Evolutionary conservation across 2,888 invertebrate species (phyloP), one percentile per base, ranked within the genome.

Genomic region (Tineola bisselliella): DNA sequence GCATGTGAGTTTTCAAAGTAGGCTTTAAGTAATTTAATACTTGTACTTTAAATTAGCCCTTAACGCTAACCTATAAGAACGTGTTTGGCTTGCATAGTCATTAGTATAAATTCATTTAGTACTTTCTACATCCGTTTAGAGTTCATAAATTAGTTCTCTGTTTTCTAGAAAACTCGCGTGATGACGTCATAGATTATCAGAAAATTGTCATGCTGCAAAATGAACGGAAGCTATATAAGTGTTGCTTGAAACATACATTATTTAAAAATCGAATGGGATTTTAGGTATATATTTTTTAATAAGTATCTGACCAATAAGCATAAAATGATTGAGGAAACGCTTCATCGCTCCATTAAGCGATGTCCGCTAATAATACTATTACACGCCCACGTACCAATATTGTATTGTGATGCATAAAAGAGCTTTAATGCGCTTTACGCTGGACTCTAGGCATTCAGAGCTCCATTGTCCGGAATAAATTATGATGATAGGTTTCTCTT

Each of bases 381-480:
- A 48, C 5, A 48, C 15, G 48, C 48, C 48, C 48, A 48, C 48
- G 18, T 5, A 18, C 10, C 48, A 17, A 18, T 48, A 17, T 18
- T 48, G 15, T 48, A 48, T 48, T 15, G 48, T 15, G 15, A 48
- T 15, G 15, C 15, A 17, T 48, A 18, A 48, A 48, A n/a, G 44
- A 25, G 12, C 13, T n/a, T 13, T 12, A 44, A 44, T n/a, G 48
- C 48, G 48, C 48, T 48, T 48, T 48, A 8, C 18, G 17, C 5
- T 48, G 48, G 48, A 48, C 48, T n/a, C 48, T 48, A 48, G 48
- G 15, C 48, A 15, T 48, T 48, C 48, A 48, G 48, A 38, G 6
- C 38, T 38, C 48, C 15, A 48, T 48, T 48, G 48, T 48, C 8
- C 15, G 17, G 48, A 17, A 18, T 48, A 48, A 48, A 48, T 48